phyloP scores from a whole-genome alignment of 1,140 invertebrate genomes.

The Campodea augens region DNA sequence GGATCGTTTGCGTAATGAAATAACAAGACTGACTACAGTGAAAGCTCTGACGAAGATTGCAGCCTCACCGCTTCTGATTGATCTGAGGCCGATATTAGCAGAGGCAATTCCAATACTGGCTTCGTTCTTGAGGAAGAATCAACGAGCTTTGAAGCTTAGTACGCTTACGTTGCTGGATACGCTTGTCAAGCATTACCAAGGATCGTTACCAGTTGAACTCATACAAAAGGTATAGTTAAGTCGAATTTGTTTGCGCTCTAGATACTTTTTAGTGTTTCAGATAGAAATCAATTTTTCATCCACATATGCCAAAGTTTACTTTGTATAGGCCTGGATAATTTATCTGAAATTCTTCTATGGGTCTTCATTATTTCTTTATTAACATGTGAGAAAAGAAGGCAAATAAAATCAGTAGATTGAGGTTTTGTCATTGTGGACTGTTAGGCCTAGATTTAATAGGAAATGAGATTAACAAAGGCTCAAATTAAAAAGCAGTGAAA shows the following conservation, averaged over 20 bases:
- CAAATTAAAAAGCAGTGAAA: no score
- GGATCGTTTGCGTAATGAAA: constrained; percentile 88
- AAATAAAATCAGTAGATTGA: no score
- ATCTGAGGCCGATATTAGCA: constrained; percentile 64
- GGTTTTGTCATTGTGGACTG: no score
- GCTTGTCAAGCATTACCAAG: constrained; percentile 65
- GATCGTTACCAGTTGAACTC: constrained; percentile 43
- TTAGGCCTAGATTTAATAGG: no score
- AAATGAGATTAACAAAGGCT: no score
- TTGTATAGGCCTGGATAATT: no score
- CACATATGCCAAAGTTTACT: no score
- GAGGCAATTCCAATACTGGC: constrained; percentile 82
- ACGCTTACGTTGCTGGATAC: constrained; percentile 81
- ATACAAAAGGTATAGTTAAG: constrained; percentile 39
- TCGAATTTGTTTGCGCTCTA: background rate
- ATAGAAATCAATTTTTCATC: no score
- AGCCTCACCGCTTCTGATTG: constrained; percentile 67
- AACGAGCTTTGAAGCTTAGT: constrained; percentile 78
- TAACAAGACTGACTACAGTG: constrained; percentile 85
- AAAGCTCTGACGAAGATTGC: constrained; percentile 90
- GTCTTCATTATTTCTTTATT: no score
- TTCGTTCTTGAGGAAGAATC: constrained; percentile 91
- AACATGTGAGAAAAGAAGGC: no score
- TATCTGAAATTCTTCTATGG: no score
- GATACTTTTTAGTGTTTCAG: constrained; percentile 6